These are phyloP conservation scores for Oxystoma pomonae DNA, from an alignment of 2,888 invertebrate genomes.

Conservation along the genomic window DNA sequence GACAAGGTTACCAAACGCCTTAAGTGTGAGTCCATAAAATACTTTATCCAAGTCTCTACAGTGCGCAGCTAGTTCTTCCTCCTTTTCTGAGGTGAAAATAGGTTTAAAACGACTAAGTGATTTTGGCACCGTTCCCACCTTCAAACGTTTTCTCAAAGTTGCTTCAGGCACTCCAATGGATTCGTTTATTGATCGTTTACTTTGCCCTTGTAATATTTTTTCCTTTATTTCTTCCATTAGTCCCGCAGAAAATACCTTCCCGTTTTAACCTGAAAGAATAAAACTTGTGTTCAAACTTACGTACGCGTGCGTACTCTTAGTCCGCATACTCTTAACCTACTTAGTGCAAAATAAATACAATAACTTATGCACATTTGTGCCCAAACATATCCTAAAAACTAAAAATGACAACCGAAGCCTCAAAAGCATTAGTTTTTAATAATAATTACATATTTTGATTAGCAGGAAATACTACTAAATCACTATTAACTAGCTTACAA, in stretches of 20 bases:
- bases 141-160: constrained; percentile 2
- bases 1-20: neutral
- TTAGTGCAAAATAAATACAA: neutral
- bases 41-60: constrained; percentile 8
- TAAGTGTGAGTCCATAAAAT: neutral
- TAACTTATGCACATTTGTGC: too few species aligned
- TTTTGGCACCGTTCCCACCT: constrained; percentile 4
- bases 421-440: too few species aligned
- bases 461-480: too few species aligned
- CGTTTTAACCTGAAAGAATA: too few species aligned
- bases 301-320: neutral
- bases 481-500: too few species aligned
- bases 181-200: constrained; percentile 4
- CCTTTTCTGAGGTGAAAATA: constrained; percentile 10
- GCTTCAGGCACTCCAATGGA: constrained; percentile 2
- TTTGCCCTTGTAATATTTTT: neutral
- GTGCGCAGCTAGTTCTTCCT: constrained; percentile 1
- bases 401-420: too few species aligned
- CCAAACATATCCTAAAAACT: too few species aligned
- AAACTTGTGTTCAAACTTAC: neutral
- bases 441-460: too few species aligned
- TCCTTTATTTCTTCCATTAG: neutral
- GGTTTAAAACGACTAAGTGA: constrained; percentile 12
- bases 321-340: neutral
- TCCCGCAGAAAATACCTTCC: too few species aligned